Percentiles rank a stretch among this genome's conserved stretches.
Conservation (phyloP, 2,113 vertebrate genomes). For the Esox niger region DNA sequence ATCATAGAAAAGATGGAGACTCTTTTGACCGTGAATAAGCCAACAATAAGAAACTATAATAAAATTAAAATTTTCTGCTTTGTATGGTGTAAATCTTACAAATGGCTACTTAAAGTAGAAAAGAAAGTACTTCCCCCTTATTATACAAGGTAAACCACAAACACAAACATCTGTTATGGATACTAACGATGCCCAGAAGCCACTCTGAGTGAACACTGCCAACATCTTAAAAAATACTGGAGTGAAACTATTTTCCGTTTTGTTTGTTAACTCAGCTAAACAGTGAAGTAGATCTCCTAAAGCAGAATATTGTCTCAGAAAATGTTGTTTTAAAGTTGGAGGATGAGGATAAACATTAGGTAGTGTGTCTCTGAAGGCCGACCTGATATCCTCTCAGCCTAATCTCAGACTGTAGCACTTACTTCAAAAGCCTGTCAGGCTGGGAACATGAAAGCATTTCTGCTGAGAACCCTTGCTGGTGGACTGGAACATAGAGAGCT, state of each 20-base stretch:
- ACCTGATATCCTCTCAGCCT: slow-evolving; percentile 38
- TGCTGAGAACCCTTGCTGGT: slow-evolving; percentile 43
- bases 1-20: too few species aligned
- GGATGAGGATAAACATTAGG: slow-evolving; percentile 25
- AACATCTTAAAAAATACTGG: neutral
- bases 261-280: neutral
- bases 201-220: slow-evolving; percentile 11
- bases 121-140: slow-evolving; percentile 7
- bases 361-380: slow-evolving; percentile 37
- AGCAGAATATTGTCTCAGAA: slow-evolving; percentile 17
- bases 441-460: slow-evolving; percentile 59
- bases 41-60: too few species aligned
- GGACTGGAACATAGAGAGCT: slow-evolving; percentile 42
- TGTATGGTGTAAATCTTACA: too few species aligned
- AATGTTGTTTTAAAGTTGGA: slow-evolving; percentile 17
- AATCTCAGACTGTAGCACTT: slow-evolving; percentile 50
- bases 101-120: neutral
- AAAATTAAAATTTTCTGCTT: too few species aligned
- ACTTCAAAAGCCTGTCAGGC: slow-evolving; percentile 67
- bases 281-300: neutral
- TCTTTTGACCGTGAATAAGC: too few species aligned
- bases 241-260: neutral
- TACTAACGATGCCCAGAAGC: slow-evolving; percentile 22
- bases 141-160: neutral
- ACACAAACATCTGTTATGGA: slow-evolving; percentile 1